Conservation (phyloP, 2,113 vertebrate species). For the Falcunculus frontatus region DNA sequence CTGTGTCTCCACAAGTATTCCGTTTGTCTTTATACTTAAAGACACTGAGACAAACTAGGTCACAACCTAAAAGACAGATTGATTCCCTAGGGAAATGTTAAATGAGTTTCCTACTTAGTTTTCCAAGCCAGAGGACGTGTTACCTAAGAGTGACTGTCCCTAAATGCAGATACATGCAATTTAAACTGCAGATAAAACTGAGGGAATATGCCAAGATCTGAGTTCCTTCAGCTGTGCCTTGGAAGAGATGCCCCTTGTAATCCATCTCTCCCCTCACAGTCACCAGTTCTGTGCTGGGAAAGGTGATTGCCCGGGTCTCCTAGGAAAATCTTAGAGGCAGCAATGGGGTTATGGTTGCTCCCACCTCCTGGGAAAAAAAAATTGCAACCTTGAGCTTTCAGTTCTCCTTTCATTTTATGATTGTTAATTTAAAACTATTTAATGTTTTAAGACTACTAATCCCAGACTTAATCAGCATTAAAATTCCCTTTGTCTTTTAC, state of each 20-base stretch:
- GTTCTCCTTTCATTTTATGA: neutral
- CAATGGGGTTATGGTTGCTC: neutral
- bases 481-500: neutral
- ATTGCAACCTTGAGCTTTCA: neutral
- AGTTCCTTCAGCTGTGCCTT: neutral
- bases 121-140: neutral
- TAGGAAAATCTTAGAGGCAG: neutral
- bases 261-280: fast-evolving
- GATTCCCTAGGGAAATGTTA: neutral
- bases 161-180: no score
- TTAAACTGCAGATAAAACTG: neutral
- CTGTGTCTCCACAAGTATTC: neutral
- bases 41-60: neutral
- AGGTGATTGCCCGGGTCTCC: neutral
- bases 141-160: neutral
- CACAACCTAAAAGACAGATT: neutral
- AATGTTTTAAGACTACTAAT: neutral
- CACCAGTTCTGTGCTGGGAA: neutral
- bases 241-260: neutral
- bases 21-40: neutral
- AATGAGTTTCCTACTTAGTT: neutral
- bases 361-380: neutral
- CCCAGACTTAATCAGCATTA: neutral
- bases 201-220: neutral
- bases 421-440: neutral